Conservation (phyloP, 1,140 invertebrate species). For the Stenopsyche tienmushanensis region DNA sequence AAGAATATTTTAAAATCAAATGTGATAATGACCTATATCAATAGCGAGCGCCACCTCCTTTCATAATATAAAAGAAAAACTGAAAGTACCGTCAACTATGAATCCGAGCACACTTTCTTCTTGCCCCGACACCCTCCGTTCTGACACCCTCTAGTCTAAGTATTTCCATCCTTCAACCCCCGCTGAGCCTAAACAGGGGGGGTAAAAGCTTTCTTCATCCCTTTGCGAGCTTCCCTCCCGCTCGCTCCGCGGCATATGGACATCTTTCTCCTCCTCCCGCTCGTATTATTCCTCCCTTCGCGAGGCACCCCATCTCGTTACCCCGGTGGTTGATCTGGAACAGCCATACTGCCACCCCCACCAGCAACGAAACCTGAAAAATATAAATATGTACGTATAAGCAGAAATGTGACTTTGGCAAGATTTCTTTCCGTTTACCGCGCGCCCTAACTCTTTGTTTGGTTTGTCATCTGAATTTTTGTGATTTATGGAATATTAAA, state of each 20-base stretch:
- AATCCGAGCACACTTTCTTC: conserved; percentile 17
- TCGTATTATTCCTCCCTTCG: conserved; percentile 24
- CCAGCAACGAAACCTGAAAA: conserved; percentile 21
- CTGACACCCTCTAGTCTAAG: conserved; percentile 1
- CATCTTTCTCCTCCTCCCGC: conserved; percentile 2
- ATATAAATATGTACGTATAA: conserved; percentile 20
- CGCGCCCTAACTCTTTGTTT: conserved; percentile 1
- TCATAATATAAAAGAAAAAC: conserved; percentile 22
- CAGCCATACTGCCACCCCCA: conserved; percentile 22
- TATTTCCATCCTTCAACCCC: conserved; percentile 26
- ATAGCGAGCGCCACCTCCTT: conserved; percentile 10
- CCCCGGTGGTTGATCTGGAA: conserved; percentile 37
- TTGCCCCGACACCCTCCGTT: conserved; percentile 4
- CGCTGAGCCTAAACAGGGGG: not conserved
- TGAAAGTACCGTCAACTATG: conserved; percentile 26
- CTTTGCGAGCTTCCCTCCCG: conserved; percentile 10
- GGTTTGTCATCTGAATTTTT: not conserved
- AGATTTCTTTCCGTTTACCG: conserved; percentile 20
- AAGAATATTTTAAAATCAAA: too few relatives aligned
- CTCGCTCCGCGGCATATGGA: conserved; percentile 12
- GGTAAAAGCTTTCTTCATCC: conserved; percentile 16
- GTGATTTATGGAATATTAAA: not conserved
- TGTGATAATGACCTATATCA: conserved; percentile 25
- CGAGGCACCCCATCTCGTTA: conserved; percentile 25
- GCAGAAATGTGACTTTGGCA: conserved; percentile 18